Conservation (phyloP, 2,113 vertebrate species). For the Microcebus murinus region DNA sequence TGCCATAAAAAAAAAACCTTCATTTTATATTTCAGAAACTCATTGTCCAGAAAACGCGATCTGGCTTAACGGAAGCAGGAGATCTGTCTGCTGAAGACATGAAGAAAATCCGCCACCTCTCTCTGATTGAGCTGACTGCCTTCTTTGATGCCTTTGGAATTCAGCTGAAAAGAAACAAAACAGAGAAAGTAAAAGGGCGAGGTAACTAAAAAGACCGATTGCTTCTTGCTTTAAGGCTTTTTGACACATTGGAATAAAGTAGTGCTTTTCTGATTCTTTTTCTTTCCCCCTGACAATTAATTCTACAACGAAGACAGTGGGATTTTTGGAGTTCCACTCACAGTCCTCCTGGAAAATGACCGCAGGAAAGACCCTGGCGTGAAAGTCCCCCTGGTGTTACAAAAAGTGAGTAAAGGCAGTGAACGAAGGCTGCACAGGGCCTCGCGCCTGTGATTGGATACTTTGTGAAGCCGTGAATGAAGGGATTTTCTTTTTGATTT, state of each 20-base stretch:
- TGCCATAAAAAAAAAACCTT: constrained; percentile 86
- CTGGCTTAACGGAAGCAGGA: constrained; percentile 89
- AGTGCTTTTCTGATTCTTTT: accelerated
- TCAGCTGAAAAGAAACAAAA: constrained; percentile 90
- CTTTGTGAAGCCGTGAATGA: not conserved
- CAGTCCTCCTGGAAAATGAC: constrained; percentile 91
- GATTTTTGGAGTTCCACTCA: constrained; percentile 94
- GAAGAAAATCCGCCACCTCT: constrained; percentile 92
- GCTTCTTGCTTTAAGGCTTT: accelerated
- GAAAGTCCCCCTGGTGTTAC: constrained; percentile 95
- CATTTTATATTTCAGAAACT: constrained; percentile 86
- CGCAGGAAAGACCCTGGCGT: constrained; percentile 92
- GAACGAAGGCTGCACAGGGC: accelerated
- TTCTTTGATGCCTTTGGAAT: constrained; percentile 91
- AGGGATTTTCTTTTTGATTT: not conserved
- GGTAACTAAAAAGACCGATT: constrained; percentile 79
- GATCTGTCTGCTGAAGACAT: constrained; percentile 92
- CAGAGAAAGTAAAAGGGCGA: constrained; percentile 87
- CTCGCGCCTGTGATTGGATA: not conserved
- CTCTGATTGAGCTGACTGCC: constrained; percentile 91
- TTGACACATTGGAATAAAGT: not conserved
- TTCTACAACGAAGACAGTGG: constrained; percentile 88
- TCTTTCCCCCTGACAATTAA: constrained; percentile 40
- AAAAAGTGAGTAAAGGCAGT: constrained; percentile 88
- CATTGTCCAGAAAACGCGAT: constrained; percentile 86